Percentiles rank a stretch among this genome's conserved stretches.
Conservation (phyloP, 2,797 vertebrate species). For the Amphiprion clarkii region DNA sequence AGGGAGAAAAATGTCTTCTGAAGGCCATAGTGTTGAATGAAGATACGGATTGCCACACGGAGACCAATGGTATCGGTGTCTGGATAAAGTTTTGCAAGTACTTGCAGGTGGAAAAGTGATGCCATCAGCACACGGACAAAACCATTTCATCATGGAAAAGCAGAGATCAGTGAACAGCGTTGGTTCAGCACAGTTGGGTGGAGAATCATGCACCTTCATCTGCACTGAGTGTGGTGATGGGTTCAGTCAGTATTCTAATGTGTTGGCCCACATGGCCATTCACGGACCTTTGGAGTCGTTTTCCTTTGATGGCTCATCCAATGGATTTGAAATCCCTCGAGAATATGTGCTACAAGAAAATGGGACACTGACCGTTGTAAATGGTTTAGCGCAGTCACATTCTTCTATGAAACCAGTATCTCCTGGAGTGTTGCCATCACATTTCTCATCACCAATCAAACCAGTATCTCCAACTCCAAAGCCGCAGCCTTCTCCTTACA, state of each 20-base stretch:
- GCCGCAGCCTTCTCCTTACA: conserved; percentile 37
- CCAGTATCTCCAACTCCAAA: conserved; percentile 53
- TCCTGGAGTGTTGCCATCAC: conserved; percentile 69
- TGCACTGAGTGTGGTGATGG: conserved; percentile 90
- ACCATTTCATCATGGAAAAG: conserved; percentile 79
- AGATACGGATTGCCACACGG: conserved; percentile 33
- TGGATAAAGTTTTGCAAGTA: conserved; percentile 29
- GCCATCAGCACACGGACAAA: conserved; percentile 71
- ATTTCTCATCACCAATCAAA: conserved; percentile 54
- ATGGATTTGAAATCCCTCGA: conserved; percentile 83
- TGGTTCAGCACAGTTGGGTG: conserved; percentile 61
- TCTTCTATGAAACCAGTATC: conserved; percentile 74
- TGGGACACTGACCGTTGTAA: conserved; percentile 84
- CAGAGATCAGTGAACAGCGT: conserved; percentile 71
- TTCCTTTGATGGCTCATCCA: conserved; percentile 82
- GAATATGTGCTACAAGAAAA: conserved; percentile 89
- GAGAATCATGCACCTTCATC: conserved; percentile 83
- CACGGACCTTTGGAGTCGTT: conserved; percentile 85
- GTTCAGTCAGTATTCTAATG: conserved; percentile 83
- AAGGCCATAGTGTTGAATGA: conserved; percentile 17
- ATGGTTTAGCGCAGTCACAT: conserved; percentile 74
- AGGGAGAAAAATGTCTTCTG: conserved; percentile 33
- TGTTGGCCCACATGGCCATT: conserved; percentile 84
- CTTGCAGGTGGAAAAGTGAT: conserved; percentile 59
- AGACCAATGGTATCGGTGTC: conserved; percentile 26